Percentiles rank a stretch among this genome's conserved stretches.
Conservation (phyloP, 2,113 vertebrate species). For the Poeciliopsis retropinna region DNA sequence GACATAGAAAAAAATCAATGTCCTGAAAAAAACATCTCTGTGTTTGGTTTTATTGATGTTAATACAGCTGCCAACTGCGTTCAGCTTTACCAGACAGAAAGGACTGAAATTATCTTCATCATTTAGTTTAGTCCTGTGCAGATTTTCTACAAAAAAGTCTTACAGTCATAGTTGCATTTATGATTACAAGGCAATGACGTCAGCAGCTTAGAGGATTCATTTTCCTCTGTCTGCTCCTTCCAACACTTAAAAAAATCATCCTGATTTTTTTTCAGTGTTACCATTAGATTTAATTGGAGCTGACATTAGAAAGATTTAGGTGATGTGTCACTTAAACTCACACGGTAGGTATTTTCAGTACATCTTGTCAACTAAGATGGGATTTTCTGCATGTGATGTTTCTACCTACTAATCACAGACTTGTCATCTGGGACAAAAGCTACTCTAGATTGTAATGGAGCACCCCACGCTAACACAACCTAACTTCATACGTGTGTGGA, state of each 20-base stretch:
- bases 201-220: not conserved
- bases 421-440: constrained; percentile 7
- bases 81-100: not conserved
- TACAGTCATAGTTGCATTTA: not conserved
- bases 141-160: not conserved
- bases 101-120: not conserved
- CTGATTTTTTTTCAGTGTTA: constrained; percentile 5
- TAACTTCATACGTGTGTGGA: constrained; percentile 22
- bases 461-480: constrained; percentile 22
- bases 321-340: constrained; percentile 32
- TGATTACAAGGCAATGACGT: not conserved
- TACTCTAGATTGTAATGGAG: constrained; percentile 26
- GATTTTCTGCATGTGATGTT: constrained; percentile 23
- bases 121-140: not conserved
- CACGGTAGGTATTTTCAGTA: constrained; percentile 14
- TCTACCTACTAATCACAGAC: constrained; percentile 20
- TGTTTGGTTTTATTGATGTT: not conserved
- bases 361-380: constrained; percentile 1
- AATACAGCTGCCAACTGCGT: not conserved
- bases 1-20: not conserved
- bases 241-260: constrained; percentile 4
- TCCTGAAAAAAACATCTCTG: not conserved
- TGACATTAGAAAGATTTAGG: constrained; percentile 7
- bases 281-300: constrained; percentile 30
- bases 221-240: constrained; percentile 5